phyloP scores from a whole-genome alignment of 2,113 vertebrate genomes.

The Leucosticte australis region DNA sequence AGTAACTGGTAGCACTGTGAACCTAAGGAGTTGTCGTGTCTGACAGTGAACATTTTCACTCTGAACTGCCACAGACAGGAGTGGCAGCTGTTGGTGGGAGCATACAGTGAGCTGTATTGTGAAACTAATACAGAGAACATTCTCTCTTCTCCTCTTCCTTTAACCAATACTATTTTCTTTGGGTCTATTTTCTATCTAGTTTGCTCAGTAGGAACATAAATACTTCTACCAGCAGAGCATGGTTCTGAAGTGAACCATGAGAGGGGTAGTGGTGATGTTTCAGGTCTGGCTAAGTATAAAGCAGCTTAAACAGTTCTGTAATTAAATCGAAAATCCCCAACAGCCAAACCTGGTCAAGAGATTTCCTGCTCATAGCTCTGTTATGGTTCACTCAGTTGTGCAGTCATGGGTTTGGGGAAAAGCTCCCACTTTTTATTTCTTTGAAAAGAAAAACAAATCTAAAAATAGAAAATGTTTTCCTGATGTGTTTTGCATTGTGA shows the following conservation, averaged over 20 bases:
- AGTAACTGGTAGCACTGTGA: background rate
- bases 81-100: background rate
- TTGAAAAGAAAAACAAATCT: background rate
- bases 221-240: background rate
- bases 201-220: background rate
- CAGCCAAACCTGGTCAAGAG: background rate
- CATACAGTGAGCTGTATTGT: background rate
- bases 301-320: background rate
- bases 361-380: background rate
- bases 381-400: background rate
- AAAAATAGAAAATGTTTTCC: background rate
- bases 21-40: background rate
- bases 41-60: background rate
- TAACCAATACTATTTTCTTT: background rate
- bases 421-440: background rate
- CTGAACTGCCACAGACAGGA: background rate
- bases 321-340: background rate
- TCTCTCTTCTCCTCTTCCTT: background rate
- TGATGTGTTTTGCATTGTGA: background rate
- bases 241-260: background rate
- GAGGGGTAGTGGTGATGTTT: background rate
- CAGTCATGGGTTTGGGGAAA: accelerated
- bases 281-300: background rate
- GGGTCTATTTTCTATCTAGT: background rate
- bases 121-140: background rate